A percentile compares a stretch with the other conserved stretches of the same genome.
Conservation (phyloP, 2,888 invertebrate species). For the Tuberolachnus salignus region DNA sequence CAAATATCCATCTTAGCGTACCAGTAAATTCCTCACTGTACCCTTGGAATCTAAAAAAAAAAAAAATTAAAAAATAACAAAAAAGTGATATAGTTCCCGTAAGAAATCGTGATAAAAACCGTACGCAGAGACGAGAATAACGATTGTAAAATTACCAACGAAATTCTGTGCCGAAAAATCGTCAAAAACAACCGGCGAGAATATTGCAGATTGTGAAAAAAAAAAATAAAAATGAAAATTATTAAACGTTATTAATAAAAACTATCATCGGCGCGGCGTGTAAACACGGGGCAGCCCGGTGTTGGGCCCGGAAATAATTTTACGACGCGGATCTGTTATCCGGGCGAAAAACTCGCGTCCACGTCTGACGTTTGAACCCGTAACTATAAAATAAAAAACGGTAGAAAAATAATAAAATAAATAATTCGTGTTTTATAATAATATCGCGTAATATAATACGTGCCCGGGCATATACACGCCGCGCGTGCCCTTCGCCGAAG, state of each 20-base stretch:
- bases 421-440: neutral
- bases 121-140: too few species aligned
- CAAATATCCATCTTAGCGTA: too few species aligned
- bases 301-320: slow-evolving; percentile 1
- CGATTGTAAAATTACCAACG: too few species aligned
- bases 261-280: neutral
- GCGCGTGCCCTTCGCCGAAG: too few species aligned
- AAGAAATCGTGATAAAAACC: too few species aligned
- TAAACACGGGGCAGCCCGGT: neutral
- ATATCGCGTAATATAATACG: neutral
- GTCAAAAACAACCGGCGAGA: neutral
- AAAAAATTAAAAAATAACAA: too few species aligned
- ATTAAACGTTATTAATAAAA: slow-evolving; percentile 18
- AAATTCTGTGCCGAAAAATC: too few species aligned
- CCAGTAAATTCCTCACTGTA: too few species aligned
- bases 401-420: neutral
- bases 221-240: neutral
- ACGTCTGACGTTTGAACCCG: slow-evolving; percentile 3
- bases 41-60: too few species aligned
- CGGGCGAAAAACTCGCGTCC: neutral
- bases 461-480: neutral
- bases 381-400: neutral
- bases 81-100: too few species aligned
- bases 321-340: slow-evolving; percentile 2
- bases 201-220: neutral